Conservation (phyloP, 2,113 vertebrate genomes). For the Chloebia gouldiae region DNA sequence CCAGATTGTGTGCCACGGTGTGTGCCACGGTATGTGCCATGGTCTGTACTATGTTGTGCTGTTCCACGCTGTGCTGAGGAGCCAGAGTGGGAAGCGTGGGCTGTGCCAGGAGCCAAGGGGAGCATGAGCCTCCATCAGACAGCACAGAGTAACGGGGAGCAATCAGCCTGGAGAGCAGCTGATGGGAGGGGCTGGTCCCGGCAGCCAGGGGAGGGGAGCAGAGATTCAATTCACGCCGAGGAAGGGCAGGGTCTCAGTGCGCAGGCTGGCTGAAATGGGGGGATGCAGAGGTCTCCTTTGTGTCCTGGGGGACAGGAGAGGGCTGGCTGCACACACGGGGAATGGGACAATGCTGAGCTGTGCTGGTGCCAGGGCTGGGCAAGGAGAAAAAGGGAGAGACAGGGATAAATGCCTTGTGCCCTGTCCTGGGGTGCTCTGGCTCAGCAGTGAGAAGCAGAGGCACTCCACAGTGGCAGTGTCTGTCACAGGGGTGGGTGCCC, state of each 20-base stretch:
- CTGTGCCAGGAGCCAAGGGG: neutral
- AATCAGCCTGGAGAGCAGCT: neutral
- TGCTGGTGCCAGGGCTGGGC: neutral
- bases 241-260: fast-evolving
- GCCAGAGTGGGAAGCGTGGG: neutral
- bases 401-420: neutral
- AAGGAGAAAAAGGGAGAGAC: neutral
- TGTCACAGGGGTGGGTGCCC: neutral
- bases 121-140: neutral
- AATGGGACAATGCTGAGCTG: neutral
- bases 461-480: neutral
- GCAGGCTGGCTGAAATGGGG: neutral
- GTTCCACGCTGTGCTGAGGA: fast-evolving
- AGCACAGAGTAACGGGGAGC: neutral
- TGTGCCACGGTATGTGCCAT: no score
- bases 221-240: fast-evolving
- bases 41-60: fast-evolving
- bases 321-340: neutral
- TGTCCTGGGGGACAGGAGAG: neutral
- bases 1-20: fast-evolving
- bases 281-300: neutral
- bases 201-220: neutral
- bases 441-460: fast-evolving
- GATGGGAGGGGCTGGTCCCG: neutral
- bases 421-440: neutral